Conservation (phyloP, 2,888 invertebrate species). For the Lasioglossum oenotherae region DNA sequence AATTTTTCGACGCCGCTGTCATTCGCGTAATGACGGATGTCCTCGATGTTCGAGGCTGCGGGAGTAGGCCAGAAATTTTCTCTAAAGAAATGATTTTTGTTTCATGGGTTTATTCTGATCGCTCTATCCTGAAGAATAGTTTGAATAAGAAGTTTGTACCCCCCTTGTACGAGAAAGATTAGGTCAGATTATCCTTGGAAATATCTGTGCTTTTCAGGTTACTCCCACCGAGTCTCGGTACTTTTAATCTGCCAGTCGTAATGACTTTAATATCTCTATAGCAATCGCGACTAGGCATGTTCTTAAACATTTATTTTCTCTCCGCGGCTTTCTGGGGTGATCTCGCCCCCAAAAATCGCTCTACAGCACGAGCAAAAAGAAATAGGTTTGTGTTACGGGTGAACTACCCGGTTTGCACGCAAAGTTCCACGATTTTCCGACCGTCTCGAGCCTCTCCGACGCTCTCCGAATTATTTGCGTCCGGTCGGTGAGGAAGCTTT, state of each 20-base stretch:
- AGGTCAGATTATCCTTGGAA: neutral
- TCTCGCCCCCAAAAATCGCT: neutral
- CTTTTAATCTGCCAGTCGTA: neutral
- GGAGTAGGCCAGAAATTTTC: neutral
- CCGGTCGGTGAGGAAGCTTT: neutral
- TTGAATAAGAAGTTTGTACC: neutral
- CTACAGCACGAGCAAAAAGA: neutral
- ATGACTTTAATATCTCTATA: neutral
- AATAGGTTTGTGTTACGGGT: too few relatives aligned
- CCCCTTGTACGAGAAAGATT: neutral
- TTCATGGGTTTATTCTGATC: neutral
- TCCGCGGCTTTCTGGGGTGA: neutral
- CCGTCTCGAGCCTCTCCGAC: neutral
- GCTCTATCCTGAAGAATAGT: neutral
- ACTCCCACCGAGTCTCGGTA: neutral
- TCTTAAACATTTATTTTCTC: neutral
- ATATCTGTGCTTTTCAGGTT: neutral
- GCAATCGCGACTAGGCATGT: neutral
- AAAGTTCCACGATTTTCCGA: neutral
- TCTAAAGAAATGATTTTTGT: neutral
- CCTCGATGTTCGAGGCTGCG: neutral
- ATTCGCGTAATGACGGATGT: slow-evolving; percentile 35
- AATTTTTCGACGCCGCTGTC: slow-evolving; percentile 6
- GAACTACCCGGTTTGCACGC: neutral
- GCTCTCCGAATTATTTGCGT: neutral